phyloP scores from a whole-genome alignment of 2,888 invertebrate species.

The Athrips mouffetella region DNA sequence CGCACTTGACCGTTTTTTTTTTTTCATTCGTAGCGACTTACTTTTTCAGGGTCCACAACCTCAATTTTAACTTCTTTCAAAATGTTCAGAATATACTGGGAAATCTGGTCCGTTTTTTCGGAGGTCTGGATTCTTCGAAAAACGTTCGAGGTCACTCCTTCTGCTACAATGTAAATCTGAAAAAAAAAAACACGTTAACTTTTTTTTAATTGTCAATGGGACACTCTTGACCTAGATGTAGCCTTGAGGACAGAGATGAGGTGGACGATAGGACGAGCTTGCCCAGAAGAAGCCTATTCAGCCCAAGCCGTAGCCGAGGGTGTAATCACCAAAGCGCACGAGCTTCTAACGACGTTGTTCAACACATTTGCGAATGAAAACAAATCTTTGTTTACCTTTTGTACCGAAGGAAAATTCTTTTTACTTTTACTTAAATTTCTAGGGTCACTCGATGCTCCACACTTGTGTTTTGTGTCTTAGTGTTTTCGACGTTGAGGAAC shows the following conservation, averaged over 20 bases:
- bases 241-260: no score
- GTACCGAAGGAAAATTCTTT: no score
- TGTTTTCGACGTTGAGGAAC: no score
- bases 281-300: no score
- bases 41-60: conserved; percentile 70
- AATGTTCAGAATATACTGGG: conserved; percentile 51
- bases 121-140: conserved; percentile 59
- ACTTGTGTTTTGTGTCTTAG: no score
- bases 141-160: conserved; percentile 63
- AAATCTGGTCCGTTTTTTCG: conserved; percentile 49
- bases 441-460: no score
- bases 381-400: neutral
- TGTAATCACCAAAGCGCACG: no score
- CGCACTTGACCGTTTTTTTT: no score
- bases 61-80: conserved; percentile 68
- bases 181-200: conserved; percentile 20
- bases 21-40: conserved; percentile 48
- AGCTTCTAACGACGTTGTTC: neutral
- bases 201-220: neutral
- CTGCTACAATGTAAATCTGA: conserved; percentile 80
- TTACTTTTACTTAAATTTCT: no score
- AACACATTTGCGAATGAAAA: neutral
- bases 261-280: no score
- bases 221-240: neutral
- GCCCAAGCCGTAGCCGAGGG: no score